These are phyloP conservation scores for Pionites leucogaster DNA, from an alignment of 2,113 vertebrate species.

Conservation along the genomic window DNA sequence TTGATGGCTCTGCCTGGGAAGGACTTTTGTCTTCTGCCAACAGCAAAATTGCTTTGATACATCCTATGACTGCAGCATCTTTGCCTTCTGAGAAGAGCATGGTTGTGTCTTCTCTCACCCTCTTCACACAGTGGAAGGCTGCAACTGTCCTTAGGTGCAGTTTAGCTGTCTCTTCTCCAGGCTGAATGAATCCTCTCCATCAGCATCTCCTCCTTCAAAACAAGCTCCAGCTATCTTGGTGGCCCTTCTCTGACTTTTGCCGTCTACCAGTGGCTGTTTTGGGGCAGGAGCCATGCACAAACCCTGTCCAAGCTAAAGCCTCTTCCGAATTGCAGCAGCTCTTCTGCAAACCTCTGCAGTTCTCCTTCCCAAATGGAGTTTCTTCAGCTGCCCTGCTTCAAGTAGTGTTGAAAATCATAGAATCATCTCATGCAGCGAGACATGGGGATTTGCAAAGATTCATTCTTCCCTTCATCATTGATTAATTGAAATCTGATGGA, in stretches of 20 bases:
- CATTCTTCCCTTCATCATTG: neutral
- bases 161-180: neutral
- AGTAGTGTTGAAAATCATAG: neutral
- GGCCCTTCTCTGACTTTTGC: neutral
- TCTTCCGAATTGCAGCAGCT: neutral
- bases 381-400: neutral
- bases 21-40: neutral
- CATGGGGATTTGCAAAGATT: neutral
- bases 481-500: neutral
- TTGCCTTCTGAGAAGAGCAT: rapidly evolving
- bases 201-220: neutral
- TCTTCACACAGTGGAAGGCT: rapidly evolving
- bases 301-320: neutral
- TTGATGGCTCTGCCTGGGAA: rapidly evolving
- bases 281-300: neutral
- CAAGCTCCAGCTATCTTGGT: neutral
- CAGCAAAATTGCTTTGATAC: neutral
- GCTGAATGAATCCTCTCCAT: neutral
- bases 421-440: neutral
- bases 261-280: neutral
- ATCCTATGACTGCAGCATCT: neutral
- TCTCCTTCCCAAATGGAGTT: neutral
- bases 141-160: rapidly evolving
- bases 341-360: neutral
- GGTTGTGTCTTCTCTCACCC: neutral